Evolutionary conservation across 2,113 vertebrate species (phyloP).

Genomic region (Alligator sinensis): DNA sequence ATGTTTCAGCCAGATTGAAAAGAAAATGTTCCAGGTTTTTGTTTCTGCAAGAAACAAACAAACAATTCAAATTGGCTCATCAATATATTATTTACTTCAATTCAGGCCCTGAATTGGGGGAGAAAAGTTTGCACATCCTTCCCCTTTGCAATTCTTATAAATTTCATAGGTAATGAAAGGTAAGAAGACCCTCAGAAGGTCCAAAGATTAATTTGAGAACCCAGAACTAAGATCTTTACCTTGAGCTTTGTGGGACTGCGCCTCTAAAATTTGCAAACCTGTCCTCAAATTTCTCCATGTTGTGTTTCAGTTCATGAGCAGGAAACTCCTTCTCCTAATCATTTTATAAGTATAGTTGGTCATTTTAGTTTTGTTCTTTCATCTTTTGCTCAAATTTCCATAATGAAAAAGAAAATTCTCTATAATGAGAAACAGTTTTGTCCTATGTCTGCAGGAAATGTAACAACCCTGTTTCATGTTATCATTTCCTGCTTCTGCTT

Average conservation of each 20-base stretch:
- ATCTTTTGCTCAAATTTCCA: neutral
- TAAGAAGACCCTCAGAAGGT: no score
- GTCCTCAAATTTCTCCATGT: neutral
- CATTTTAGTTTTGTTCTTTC: neutral
- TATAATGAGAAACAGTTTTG: neutral
- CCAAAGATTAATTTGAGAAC: no score
- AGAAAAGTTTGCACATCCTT: no score
- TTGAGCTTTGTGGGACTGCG: neutral
- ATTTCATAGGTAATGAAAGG: no score
- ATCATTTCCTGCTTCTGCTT: neutral
- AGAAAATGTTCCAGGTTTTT: no score
- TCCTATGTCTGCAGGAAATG: neutral
- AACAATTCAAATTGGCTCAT: no score
- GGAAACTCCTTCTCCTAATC: neutral
- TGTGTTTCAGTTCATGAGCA: neutral
- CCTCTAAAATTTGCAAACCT: neutral
- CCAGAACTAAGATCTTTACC: no score
- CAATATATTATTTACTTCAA: no score
- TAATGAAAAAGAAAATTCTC: neutral
- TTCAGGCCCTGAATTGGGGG: no score
- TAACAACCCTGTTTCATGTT: neutral
- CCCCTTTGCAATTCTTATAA: no score
- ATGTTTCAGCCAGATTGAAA: no score
- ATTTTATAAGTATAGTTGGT: neutral
- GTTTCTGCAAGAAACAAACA: no score